Conservation (phyloP, 53 echinoderm and acorn worm genomes). For the Temnopleurus reevesii region DNA sequence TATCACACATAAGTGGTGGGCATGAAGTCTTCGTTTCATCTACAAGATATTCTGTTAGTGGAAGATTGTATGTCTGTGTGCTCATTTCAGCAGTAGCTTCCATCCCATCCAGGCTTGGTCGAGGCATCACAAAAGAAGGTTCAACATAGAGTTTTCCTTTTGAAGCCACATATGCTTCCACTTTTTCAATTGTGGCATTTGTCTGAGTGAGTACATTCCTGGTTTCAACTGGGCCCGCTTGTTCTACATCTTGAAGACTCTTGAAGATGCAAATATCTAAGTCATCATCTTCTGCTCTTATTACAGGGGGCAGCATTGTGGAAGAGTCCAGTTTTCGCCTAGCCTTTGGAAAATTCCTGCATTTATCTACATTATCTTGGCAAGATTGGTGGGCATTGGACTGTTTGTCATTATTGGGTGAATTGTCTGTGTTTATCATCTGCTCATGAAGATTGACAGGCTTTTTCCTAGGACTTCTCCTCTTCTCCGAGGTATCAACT, state of each 20-base stretch:
- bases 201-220: not conserved
- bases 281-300: not conserved
- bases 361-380: not conserved
- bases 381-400: not conserved
- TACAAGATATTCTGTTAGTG: not conserved
- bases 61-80: constrained; percentile 6
- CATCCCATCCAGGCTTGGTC: not conserved
- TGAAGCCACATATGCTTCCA: constrained; percentile 5
- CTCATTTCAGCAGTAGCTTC: constrained; percentile 17
- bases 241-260: not conserved
- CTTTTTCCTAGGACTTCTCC: not conserved
- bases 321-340: not conserved
- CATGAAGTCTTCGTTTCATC: not conserved
- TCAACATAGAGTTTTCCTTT: constrained; percentile 19
- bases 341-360: not conserved
- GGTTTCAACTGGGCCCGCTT: not conserved
- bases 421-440: not conserved
- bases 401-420: not conserved
- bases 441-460: not conserved
- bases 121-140: not conserved
- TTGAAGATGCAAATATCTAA: not conserved
- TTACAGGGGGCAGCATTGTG: not conserved
- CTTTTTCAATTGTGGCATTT: constrained; percentile 15
- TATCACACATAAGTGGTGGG: not conserved
- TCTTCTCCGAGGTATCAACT: not conserved